Evolutionary conservation across 2,113 vertebrate genomes (phyloP).

Genomic region (Hylia prasina): DNA sequence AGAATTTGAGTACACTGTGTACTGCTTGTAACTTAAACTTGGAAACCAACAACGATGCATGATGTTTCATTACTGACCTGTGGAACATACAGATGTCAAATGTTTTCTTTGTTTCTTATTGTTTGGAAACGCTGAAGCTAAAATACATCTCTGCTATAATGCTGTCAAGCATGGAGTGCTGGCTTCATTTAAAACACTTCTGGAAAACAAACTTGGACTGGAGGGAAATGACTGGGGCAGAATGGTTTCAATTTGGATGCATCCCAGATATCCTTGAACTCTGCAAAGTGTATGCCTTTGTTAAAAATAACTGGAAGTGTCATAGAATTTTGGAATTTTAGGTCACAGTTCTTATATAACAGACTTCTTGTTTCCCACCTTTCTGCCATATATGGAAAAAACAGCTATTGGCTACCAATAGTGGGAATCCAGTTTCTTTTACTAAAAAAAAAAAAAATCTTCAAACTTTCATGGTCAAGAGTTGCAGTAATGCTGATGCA

Average conservation of each 20-base stretch:
- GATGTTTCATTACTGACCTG: neutral
- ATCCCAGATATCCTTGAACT: neutral
- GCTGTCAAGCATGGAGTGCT: neutral
- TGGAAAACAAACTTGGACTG: neutral
- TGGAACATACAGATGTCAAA: neutral
- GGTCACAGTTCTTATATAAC: neutral
- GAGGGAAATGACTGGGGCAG: fast-evolving
- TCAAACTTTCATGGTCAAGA: neutral
- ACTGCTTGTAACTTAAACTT: neutral
- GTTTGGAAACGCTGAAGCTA: neutral
- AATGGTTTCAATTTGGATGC: neutral
- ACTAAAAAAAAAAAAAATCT: neutral
- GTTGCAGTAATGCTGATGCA: neutral
- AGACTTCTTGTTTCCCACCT: neutral
- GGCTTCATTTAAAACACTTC: neutral
- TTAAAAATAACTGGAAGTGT: neutral
- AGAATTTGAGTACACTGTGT: neutral
- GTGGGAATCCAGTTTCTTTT: neutral
- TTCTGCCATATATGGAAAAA: neutral
- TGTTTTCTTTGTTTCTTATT: neutral
- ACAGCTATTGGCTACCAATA: neutral
- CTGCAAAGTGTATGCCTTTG: neutral
- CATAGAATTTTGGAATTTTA: neutral
- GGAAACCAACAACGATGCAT: neutral
- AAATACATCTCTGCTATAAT: neutral